Conservation (phyloP, 2,797 vertebrate species). For the Enteromius radiatus region DNA sequence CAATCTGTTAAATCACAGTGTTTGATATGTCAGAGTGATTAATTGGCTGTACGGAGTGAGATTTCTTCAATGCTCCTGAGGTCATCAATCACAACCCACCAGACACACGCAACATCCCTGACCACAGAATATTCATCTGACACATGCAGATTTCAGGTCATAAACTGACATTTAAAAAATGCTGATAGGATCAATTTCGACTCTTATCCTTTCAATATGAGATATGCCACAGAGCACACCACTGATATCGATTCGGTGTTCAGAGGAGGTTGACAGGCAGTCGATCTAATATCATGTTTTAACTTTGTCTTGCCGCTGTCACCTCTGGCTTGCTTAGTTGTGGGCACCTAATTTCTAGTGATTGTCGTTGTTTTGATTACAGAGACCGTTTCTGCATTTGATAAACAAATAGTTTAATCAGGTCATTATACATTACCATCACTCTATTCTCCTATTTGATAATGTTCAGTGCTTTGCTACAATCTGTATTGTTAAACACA, state of each 20-base stretch:
- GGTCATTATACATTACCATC: too few relatives aligned
- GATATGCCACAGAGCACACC: background rate
- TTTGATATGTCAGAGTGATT: slow-evolving; percentile 5
- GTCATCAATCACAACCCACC: slow-evolving; percentile 10
- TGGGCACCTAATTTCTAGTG: too few relatives aligned
- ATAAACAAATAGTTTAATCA: too few relatives aligned
- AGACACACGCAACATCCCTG: background rate
- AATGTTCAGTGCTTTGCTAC: too few relatives aligned
- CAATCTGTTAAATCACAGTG: background rate
- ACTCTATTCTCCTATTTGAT: too few relatives aligned
- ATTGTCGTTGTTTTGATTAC: too few relatives aligned
- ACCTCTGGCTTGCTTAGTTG: too few relatives aligned
- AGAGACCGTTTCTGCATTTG: too few relatives aligned
- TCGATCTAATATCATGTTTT: background rate
- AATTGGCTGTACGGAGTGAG: background rate
- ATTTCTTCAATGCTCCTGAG: slow-evolving; percentile 1
- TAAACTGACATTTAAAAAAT: background rate
- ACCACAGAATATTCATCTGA: slow-evolving; percentile 16
- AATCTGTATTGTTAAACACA: too few relatives aligned
- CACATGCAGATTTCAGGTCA: slow-evolving; percentile 11
- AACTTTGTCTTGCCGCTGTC: too few relatives aligned
- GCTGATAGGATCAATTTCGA: background rate
- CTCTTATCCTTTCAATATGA: slow-evolving; percentile 3
- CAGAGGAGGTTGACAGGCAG: background rate
- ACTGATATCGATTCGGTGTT: background rate